Evolutionary conservation across 2,888 invertebrate genomes (phyloP).

Genomic region (Chydorus sphaericus): DNA sequence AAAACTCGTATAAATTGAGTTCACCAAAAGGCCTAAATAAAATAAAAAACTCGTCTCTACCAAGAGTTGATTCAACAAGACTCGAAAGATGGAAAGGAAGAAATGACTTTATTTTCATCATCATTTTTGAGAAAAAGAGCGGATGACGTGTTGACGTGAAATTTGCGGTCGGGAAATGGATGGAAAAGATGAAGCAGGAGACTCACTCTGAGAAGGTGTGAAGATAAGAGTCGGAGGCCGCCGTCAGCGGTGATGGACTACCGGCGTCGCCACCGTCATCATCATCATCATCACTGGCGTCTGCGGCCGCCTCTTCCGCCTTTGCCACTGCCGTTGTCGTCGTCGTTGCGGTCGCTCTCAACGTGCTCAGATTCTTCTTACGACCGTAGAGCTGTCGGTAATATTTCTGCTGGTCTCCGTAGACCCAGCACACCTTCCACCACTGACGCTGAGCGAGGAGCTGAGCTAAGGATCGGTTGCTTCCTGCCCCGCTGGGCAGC

Average conservation of each 20-base stretch:
- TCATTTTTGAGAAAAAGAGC: not conserved
- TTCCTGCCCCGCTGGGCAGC: too few species aligned
- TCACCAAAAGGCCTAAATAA: too few species aligned
- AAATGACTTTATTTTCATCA: too few species aligned
- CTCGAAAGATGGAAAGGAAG: too few species aligned
- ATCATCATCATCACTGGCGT: too few species aligned
- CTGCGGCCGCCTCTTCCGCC: too few species aligned
- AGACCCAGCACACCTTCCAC: constrained; percentile 81
- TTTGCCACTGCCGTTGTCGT: not conserved
- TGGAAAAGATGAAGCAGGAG: not conserved
- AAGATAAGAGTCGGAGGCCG: not conserved
- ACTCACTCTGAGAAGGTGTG: constrained; percentile 1
- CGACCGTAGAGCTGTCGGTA: constrained; percentile 62
- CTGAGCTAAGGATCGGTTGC: constrained; percentile 18
- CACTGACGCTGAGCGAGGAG: constrained; percentile 71
- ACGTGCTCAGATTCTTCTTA: constrained; percentile 17
- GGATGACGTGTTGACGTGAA: not conserved
- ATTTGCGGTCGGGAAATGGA: not conserved
- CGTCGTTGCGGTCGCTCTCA: constrained; percentile 21
- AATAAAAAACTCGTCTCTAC: too few species aligned
- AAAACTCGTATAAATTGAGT: too few species aligned
- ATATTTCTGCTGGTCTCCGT: constrained; percentile 70
- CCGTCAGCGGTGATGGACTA: not conserved
- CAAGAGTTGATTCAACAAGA: too few species aligned
- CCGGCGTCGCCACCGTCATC: not conserved